Evolutionary conservation across 2,888 invertebrate genomes (phyloP).

Genomic region (Euproctis similis): DNA sequence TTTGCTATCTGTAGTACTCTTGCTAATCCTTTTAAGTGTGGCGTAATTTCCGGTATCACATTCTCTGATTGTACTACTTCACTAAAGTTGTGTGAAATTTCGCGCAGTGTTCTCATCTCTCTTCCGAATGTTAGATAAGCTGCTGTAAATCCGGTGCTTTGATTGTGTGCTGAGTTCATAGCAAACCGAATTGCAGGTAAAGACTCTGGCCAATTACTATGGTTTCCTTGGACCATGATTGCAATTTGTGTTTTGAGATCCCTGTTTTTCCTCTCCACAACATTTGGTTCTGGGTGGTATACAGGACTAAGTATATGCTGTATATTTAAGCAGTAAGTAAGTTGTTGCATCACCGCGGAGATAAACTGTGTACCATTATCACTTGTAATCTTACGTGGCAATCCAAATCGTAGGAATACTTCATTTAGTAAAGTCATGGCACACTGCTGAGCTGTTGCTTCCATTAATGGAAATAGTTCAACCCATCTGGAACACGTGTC

Average conservation of each 20-base stretch:
- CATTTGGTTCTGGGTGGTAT: slow-evolving; percentile 31
- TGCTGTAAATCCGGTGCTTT: slow-evolving; percentile 3
- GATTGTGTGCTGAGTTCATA: slow-evolving; percentile 5
- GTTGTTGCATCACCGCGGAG: slow-evolving; percentile 32
- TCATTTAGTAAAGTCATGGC: slow-evolving; percentile 27
- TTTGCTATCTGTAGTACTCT: too few species aligned
- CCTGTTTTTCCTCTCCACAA: slow-evolving; percentile 12
- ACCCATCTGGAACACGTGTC: slow-evolving; percentile 17
- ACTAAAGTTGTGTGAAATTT: too few species aligned
- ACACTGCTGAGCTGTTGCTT: slow-evolving; percentile 15
- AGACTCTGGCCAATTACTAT: slow-evolving; percentile 10
- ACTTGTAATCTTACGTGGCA: slow-evolving; percentile 23
- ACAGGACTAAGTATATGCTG: slow-evolving; percentile 25
- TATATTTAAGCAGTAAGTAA: slow-evolving; percentile 17
- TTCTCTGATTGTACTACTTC: too few species aligned
- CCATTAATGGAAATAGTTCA: slow-evolving; percentile 12
- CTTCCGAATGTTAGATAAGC: too few species aligned
- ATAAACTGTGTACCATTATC: slow-evolving; percentile 41
- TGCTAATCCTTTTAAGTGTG: too few species aligned
- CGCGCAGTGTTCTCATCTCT: too few species aligned
- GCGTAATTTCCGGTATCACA: too few species aligned
- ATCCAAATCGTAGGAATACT: slow-evolving; percentile 21
- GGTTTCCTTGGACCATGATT: slow-evolving; percentile 2
- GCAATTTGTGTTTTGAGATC: slow-evolving; percentile 14
- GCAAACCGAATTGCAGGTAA: too few species aligned